Evolutionary conservation across 2,113 vertebrate genomes (phyloP).

Genomic region (Mus musculus): DNA sequence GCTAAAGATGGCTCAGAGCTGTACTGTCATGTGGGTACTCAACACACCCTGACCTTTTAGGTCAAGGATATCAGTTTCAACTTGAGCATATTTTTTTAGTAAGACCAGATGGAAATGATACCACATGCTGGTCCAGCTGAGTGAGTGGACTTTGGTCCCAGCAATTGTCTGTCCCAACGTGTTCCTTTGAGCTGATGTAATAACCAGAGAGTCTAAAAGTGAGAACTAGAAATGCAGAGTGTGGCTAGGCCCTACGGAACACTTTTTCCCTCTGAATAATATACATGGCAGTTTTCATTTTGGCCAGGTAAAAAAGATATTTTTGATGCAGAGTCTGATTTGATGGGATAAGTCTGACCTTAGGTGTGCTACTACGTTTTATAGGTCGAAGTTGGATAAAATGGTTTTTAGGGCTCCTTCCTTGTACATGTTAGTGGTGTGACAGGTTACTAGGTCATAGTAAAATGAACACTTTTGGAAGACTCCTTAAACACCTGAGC

Average conservation of each 20-base stretch:
- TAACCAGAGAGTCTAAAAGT: rapidly evolving
- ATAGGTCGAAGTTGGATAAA: neutral
- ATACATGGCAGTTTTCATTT: rapidly evolving
- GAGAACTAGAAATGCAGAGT: rapidly evolving
- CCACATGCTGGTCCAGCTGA: neutral
- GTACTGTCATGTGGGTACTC: neutral
- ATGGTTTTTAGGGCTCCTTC: neutral
- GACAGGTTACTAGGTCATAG: rapidly evolving
- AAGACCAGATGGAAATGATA: rapidly evolving
- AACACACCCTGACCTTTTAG: neutral
- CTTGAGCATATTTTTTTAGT: rapidly evolving
- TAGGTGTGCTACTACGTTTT: neutral
- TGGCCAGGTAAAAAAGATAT: neutral
- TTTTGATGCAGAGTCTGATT: neutral
- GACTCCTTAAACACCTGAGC: neutral
- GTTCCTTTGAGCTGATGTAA: rapidly evolving
- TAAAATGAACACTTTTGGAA: neutral
- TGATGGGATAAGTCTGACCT: too few species aligned
- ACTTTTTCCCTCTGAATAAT: neutral
- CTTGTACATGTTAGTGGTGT: too few species aligned
- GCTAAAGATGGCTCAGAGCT: neutral
- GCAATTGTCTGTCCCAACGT: neutral
- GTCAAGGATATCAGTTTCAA: neutral
- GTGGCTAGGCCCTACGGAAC: rapidly evolving
- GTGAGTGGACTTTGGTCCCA: rapidly evolving